These are phyloP conservation scores for Cheumatopsyche charites DNA, from an alignment of 1,140 invertebrate genomes.

Conservation along the genomic window DNA sequence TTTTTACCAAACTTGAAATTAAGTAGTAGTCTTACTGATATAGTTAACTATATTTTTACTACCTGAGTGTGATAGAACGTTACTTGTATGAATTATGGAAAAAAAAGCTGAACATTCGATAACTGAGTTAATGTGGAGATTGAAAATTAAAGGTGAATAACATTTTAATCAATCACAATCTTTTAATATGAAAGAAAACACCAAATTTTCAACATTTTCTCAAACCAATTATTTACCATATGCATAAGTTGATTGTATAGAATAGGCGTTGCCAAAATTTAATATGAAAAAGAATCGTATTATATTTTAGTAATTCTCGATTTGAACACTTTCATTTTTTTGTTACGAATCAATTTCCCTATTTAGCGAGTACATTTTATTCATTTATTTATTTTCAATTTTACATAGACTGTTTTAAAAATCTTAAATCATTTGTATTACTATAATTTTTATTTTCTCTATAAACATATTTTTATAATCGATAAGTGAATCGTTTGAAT, in stretches of 20 bases:
- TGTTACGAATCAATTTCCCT: too few species aligned
- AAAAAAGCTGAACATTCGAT: not conserved
- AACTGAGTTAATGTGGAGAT: slow-evolving; percentile 22
- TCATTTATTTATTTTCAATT: not conserved
- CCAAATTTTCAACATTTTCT: slow-evolving; percentile 37
- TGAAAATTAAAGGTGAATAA: slow-evolving; percentile 14
- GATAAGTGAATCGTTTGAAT: too few species aligned
- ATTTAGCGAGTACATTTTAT: too few species aligned
- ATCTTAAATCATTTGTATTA: not conserved
- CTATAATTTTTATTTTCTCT: not conserved
- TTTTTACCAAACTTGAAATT: slow-evolving; percentile 46
- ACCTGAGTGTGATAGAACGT: slow-evolving; percentile 36
- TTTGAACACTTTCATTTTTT: too few species aligned
- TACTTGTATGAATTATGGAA: slow-evolving; percentile 31
- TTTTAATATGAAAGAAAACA: slow-evolving; percentile 15
- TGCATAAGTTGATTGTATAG: slow-evolving; percentile 34
- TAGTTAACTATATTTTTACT: slow-evolving; percentile 46
- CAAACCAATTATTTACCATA: slow-evolving; percentile 25
- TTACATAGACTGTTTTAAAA: slow-evolving; percentile 12
- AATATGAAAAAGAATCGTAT: not conserved
- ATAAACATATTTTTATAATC: not conserved
- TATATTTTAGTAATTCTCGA: too few species aligned
- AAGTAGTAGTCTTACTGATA: slow-evolving; percentile 44
- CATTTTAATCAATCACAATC: too few species aligned
- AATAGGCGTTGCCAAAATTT: slow-evolving; percentile 41